phyloP scores from a whole-genome alignment of 2,797 vertebrate species.

The Cryptoprocta ferox region DNA sequence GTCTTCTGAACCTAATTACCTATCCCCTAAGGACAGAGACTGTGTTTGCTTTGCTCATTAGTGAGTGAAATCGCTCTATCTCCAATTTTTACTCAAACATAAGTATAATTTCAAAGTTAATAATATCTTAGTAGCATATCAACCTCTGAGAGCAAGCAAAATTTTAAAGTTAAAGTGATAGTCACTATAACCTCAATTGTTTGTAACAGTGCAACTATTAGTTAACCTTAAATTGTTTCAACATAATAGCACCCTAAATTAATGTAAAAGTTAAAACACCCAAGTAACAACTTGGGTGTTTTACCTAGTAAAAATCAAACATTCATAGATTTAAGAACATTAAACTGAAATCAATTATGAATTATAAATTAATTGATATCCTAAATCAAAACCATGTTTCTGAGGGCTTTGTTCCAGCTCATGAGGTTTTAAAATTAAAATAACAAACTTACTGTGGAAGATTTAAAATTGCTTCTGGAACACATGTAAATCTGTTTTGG shows the following conservation, averaged over 20 bases:
- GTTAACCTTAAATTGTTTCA: background rate
- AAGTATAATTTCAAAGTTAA: constrained; percentile 6
- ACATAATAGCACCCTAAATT: background rate
- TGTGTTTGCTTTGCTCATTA: background rate
- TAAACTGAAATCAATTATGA: constrained; percentile 18
- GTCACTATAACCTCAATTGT: background rate
- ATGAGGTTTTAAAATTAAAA: constrained; percentile 12
- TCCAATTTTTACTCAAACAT: background rate
- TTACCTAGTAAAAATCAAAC: constrained; percentile 30
- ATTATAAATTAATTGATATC: background rate
- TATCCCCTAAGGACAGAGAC: background rate
- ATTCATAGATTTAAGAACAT: background rate
- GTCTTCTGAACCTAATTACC: background rate
- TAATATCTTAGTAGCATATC: background rate
- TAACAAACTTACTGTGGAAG: constrained; percentile 93
- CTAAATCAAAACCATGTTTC: constrained; percentile 12
- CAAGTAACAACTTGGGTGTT: background rate
- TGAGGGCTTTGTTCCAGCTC: background rate
- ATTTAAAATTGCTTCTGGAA: constrained; percentile 90
- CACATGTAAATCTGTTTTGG: constrained; percentile 90
- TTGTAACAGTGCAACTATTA: background rate
- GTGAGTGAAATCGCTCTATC: background rate
- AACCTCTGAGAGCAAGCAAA: background rate
- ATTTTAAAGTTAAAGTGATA: constrained; percentile 18
- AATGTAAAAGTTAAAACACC: background rate